Evolutionary conservation across 30 jellyfish, hydroid and myxozoan species (phyloP).

Genomic region (Turritopsis dohrnii): DNA sequence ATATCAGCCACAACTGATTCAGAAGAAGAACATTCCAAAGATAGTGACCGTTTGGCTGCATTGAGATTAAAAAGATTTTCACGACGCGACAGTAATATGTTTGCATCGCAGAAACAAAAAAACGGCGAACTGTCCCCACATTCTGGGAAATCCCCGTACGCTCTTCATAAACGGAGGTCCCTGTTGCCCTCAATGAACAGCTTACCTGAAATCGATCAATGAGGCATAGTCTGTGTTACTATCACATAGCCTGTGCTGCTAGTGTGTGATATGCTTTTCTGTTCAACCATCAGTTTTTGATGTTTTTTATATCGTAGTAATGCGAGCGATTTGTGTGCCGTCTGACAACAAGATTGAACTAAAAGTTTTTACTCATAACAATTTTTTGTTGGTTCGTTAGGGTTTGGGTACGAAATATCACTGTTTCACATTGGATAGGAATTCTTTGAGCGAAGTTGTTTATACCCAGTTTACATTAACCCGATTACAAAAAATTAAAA

Average conservation of each 20-base stretch:
- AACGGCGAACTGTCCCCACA: conserved; percentile 26
- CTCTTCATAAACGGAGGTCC: conserved; percentile 72
- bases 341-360: no score
- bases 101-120: conserved; percentile 28
- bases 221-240: neutral
- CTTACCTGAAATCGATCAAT: conserved; percentile 11
- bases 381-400: neutral
- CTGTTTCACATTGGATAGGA: neutral
- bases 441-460: neutral
- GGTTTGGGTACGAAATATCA: neutral
- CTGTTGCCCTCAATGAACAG: conserved; percentile 49
- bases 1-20: neutral
- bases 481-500: neutral
- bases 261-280: neutral
- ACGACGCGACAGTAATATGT: conserved; percentile 69
- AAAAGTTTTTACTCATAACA: neutral
- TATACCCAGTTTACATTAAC: neutral
- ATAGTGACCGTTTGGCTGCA: conserved; percentile 12
- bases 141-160: conserved; percentile 32
- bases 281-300: neutral
- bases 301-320: neutral
- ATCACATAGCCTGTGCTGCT: neutral
- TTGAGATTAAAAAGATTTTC: conserved; percentile 58
- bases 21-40: conserved; percentile 5
- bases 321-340: neutral